Conservation (phyloP, 1,140 invertebrate genomes). For the Drosophila obscura region DNA sequence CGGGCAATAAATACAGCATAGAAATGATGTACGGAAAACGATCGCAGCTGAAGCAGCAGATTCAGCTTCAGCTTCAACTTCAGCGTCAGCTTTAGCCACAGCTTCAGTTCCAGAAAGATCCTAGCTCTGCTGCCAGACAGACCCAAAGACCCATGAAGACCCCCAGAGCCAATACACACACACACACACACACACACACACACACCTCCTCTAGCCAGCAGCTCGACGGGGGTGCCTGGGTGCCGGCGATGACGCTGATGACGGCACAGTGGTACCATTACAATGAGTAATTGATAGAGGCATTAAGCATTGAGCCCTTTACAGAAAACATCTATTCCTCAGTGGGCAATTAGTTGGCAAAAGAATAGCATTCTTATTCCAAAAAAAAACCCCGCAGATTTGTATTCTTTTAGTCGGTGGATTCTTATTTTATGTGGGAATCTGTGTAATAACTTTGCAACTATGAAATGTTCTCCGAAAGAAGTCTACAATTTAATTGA, state of each 20-base stretch:
- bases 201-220: slow-evolving; percentile 48
- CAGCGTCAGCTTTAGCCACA: slow-evolving; percentile 18
- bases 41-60: slow-evolving; percentile 52
- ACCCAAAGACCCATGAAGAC: slow-evolving; percentile 10
- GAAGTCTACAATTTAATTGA: no score
- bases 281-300: slow-evolving; percentile 40
- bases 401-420: no score
- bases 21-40: slow-evolving; percentile 82
- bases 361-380: slow-evolving; percentile 9
- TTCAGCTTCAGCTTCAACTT: slow-evolving; percentile 2
- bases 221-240: slow-evolving; percentile 69
- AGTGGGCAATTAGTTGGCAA: slow-evolving; percentile 42
- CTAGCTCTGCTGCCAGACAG: slow-evolving; percentile 36
- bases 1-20: slow-evolving; percentile 79
- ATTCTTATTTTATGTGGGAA: no score
- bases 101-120: slow-evolving; percentile 43
- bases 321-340: slow-evolving; percentile 20
- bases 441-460: no score
- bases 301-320: not conserved
- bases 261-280: slow-evolving; percentile 59
- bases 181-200: slow-evolving; percentile 5
- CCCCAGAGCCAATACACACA: no score
- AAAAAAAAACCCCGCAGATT: not conserved
- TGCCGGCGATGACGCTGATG: slow-evolving; percentile 23
- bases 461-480: not conserved